Evolutionary conservation across 1,140 invertebrate species (phyloP), one percentile per base, ranked within the genome.

Genomic region (Anastrepha obliqua): DNA sequence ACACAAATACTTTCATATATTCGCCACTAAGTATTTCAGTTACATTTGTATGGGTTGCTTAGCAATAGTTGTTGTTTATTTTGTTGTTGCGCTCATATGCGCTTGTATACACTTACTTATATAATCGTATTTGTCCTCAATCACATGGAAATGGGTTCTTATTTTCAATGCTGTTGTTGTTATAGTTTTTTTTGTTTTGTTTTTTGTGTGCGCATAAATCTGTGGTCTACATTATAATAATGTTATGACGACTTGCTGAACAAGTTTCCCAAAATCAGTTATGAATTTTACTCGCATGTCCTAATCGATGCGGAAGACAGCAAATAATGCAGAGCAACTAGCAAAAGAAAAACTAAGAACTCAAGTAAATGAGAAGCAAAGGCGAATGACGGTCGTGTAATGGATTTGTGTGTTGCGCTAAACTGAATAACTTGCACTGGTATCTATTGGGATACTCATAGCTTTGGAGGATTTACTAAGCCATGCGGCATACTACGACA

Each of bases 61-160:
- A 29, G 20, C 20, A 65, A 65, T 65, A 42, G 39, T 70, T 39
- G 39, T 42, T 44, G 2, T 70, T 55, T 70, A 29, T 70, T 70
- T 70, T 42, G n/a, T 20, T 29, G 2, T 70, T 70, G 29, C 13
- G 6, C 51, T 55, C 51, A 29, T 29, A 29, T 29, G 0, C 1
- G 29, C 29, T 29, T 29, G 29, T 1, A 29, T 29, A 29, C 29
- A 29, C 0, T 29, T 62, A 62, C 15, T 20, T 70, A 15, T 70
- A 70, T 70, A 9, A 4, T 70, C 9, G 29, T 70, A 9, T 39
- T 70, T 70, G 29, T 39, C 9, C 11, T 70, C 9, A 70, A 70
- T 70, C 65, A 70, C 13, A 11, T 70, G 39, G 65, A 70, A 70
- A 44, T 70, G 65, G 65, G 65, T 70, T 70, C 9, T 44, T 42